A percentile compares a stretch with the other conserved stretches of the same genome.
These are phyloP conservation scores for Reinhardtius hippoglossoides DNA, from an alignment of 2,113 vertebrate species.

Conservation along the genomic window DNA sequence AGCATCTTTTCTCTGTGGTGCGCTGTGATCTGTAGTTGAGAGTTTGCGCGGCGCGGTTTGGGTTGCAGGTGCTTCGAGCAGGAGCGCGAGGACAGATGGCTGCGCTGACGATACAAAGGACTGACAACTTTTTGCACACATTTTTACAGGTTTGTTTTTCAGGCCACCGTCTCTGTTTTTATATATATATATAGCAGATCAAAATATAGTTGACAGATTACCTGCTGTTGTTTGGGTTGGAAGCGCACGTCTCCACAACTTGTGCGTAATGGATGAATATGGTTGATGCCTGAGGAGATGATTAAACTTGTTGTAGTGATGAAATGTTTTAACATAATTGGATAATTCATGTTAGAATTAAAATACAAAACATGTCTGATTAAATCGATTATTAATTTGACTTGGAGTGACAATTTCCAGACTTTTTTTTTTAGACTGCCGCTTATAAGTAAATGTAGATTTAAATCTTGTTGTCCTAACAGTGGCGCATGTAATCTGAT, in stretches of 20 bases:
- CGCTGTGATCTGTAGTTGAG: constrained; percentile 27
- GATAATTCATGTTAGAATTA: neutral
- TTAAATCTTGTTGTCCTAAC: neutral
- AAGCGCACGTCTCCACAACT: neutral
- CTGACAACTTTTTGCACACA: constrained; percentile 83
- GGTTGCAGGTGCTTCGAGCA: constrained; percentile 67
- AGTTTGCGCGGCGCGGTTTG: constrained; percentile 64
- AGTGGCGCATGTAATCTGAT: neutral
- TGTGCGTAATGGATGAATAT: neutral
- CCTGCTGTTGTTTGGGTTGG: neutral
- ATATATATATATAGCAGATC: too few relatives aligned
- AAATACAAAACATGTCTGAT: too few relatives aligned
- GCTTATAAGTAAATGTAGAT: neutral
- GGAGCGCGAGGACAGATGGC: constrained; percentile 78
- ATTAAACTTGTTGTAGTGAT: neutral
- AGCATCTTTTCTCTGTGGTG: constrained; percentile 21
- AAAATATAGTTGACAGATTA: too few relatives aligned
- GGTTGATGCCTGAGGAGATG: neutral
- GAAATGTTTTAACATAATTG: neutral
- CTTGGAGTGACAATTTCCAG: too few relatives aligned
- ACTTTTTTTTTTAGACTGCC: neutral
- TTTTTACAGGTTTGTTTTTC: constrained; percentile 84
- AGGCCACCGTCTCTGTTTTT: neutral
- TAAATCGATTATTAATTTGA: too few relatives aligned
- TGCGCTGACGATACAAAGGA: constrained; percentile 82